Percentiles rank a stretch among this genome's conserved stretches.
phyloP scores from a whole-genome alignment of 2,113 vertebrate species.

The Kryptolebias marmoratus region DNA sequence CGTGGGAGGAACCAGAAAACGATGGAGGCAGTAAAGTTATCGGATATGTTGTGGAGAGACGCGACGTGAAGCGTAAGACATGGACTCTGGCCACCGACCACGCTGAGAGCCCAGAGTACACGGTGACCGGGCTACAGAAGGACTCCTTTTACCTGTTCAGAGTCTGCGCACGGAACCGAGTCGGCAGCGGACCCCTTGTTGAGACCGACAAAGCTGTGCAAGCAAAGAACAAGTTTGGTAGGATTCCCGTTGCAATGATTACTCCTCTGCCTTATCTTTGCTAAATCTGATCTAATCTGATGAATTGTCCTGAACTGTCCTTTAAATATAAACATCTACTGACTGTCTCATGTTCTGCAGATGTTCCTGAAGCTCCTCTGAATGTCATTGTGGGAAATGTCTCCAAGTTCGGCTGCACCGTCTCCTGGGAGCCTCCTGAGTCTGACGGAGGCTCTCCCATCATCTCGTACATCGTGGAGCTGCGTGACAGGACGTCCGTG shows the following conservation, averaged over 20 bases:
- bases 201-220: slow-evolving; percentile 93
- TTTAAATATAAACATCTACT: not conserved
- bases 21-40: slow-evolving; percentile 97
- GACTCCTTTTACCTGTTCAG: slow-evolving; percentile 96
- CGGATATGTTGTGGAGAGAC: slow-evolving; percentile 92
- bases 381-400: slow-evolving; percentile 91
- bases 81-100: slow-evolving; percentile 92
- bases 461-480: slow-evolving; percentile 91
- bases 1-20: slow-evolving; percentile 94
- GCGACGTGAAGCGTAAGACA: slow-evolving; percentile 93
- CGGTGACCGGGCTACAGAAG: slow-evolving; percentile 91
- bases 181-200: slow-evolving; percentile 91
- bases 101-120: slow-evolving; percentile 92
- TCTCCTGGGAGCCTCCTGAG: slow-evolving; percentile 92
- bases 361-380: slow-evolving; percentile 93
- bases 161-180: slow-evolving; percentile 93
- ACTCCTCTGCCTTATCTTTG: not conserved
- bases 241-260: slow-evolving; percentile 45
- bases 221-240: slow-evolving; percentile 97
- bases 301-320: not conserved
- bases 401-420: slow-evolving; percentile 90
- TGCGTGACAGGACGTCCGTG: slow-evolving; percentile 92
- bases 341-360: slow-evolving; percentile 61
- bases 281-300: not conserved
- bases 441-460: slow-evolving; percentile 93